Conservation (phyloP, 1,140 invertebrate species). For the Paraescarpia echinospica region DNA sequence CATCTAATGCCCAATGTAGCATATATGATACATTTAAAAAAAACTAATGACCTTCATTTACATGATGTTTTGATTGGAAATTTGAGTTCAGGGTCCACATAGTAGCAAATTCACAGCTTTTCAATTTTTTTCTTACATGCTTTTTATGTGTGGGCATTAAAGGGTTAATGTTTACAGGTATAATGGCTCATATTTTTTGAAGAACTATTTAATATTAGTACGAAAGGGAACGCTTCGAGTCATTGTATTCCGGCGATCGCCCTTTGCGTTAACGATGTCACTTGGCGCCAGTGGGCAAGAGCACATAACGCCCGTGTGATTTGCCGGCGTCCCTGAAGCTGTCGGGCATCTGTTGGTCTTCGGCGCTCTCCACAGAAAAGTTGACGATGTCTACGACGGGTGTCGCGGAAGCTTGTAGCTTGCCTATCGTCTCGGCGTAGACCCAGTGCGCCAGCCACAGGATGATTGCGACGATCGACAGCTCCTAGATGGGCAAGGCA, state of each 20-base stretch:
- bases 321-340: not conserved
- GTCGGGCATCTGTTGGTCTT: not conserved
- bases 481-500: not conserved
- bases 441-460: not conserved
- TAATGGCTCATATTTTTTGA: not conserved
- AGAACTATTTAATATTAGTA: not conserved
- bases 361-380: not conserved
- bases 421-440: not conserved
- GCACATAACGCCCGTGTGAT: not conserved
- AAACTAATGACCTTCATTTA: too few species aligned
- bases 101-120: too few species aligned
- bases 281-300: not conserved
- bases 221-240: not conserved
- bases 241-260: not conserved
- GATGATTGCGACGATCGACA: not conserved
- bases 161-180: not conserved
- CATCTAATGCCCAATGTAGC: too few species aligned
- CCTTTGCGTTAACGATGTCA: not conserved
- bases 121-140: too few species aligned
- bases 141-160: too few species aligned
- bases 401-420: not conserved
- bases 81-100: too few species aligned
- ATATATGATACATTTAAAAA: too few species aligned
- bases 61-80: too few species aligned
- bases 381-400: not conserved